Conservation (phyloP, 2,113 vertebrate genomes). For the Chlorocebus sabaeus region DNA sequence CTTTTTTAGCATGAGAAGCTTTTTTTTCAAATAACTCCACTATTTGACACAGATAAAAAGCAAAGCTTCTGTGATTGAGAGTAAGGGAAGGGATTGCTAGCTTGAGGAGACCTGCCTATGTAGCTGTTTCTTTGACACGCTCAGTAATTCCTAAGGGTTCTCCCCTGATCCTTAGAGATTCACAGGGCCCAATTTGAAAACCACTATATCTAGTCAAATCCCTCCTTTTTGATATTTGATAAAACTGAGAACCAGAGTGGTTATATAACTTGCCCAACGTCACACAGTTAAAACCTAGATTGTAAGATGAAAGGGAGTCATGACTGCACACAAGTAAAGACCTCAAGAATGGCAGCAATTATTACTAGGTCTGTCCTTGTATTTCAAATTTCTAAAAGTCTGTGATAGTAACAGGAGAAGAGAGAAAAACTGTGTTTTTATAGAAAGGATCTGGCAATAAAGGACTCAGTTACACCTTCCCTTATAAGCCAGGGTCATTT, state of each 20-base stretch:
- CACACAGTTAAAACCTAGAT: background rate
- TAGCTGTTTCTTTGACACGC: background rate
- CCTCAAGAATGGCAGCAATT: background rate
- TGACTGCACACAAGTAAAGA: background rate
- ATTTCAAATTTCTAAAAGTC: background rate
- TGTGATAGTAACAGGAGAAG: background rate
- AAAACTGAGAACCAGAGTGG: background rate
- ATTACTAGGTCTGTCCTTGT: background rate
- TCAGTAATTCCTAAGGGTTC: background rate
- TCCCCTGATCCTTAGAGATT: background rate
- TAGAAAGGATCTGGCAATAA: background rate
- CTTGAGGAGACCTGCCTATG: background rate
- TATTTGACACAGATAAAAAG: background rate
- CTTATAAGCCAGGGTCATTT: background rate
- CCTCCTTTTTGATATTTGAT: background rate
- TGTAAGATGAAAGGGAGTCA: background rate
- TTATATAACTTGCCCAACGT: background rate
- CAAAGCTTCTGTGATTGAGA: background rate
- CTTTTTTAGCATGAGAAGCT: background rate
- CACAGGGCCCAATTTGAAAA: background rate
- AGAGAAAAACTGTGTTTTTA: background rate
- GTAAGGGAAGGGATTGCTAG: background rate
- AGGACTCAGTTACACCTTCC: background rate
- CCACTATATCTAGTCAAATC: background rate
- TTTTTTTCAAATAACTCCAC: background rate